Evolutionary conservation across 2,797 vertebrate species (phyloP), one percentile per base, ranked within the genome.

Genomic region (Chloroceryle amazona): DNA sequence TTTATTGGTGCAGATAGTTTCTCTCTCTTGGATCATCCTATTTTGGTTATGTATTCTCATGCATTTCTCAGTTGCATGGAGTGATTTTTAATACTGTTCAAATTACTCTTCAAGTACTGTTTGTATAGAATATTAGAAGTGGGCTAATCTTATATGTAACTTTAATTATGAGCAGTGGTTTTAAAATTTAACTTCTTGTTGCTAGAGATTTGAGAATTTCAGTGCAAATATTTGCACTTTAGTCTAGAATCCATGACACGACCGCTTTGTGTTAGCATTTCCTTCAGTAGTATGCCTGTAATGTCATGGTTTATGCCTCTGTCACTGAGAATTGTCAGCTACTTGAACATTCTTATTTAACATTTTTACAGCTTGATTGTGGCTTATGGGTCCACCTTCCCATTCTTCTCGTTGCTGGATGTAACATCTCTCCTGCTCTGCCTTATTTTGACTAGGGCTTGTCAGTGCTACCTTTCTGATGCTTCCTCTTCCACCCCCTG

Each of bases 401-500:
- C 16, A 31, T 62, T 75, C 62, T 73, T 11, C 67, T 68, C 22
- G 58, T 89, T 72, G 22, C 37, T 68, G 49, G 19, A 33, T 7
- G 1, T 41, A 21, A 6, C 25, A 26, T 28, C 29, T 44, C 11
- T 33, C 25, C 12, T 66, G 11, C 58, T 87, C n/a, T 52, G 4
- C 44, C 51, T 23, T 65, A 14, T 42, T 84, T 81, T 79, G 35
- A 46, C 22, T 18, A 25, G 70, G 26, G 8, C 31, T 83, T 76
- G 19, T 47, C 65, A 47, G 18, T 44, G 28, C 22, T 74, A 3
- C 42, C 4, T 86, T 76, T 62, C 16, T 76, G 19, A 17, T 82
- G 41, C 11, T 62, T 29, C 2, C 6, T 8, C 23, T 44, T 35
- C 4, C 3, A 0, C 9, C 12, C 7, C 6, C 3, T 1, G 7